These are phyloP conservation scores for Danio tinwini DNA, from an alignment of 2,797 vertebrate species.

Conservation along the genomic window DNA sequence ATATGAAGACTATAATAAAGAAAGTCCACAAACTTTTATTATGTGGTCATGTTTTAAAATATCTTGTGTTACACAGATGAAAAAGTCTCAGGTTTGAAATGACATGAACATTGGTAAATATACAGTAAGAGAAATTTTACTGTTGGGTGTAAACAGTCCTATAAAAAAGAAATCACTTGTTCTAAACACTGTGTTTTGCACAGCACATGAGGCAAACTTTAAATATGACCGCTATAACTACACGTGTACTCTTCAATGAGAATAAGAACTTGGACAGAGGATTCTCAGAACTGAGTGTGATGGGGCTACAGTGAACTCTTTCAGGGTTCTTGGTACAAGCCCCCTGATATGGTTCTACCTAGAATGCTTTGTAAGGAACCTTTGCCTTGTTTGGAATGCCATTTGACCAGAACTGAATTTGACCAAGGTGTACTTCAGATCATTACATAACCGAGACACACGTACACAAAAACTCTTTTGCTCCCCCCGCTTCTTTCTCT, in stretches of 20 bases:
- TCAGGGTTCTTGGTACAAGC: neutral
- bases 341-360: constrained; percentile 12
- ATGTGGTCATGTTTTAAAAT: neutral
- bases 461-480: neutral
- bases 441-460: constrained; percentile 19
- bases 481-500: neutral
- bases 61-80: neutral
- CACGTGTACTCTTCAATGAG: neutral
- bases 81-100: neutral
- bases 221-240: constrained; percentile 1
- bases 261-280: neutral
- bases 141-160: neutral
- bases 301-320: constrained; percentile 4
- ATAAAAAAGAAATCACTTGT: neutral
- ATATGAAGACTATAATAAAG: neutral
- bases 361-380: constrained; percentile 6
- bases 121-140: neutral
- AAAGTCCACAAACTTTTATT: neutral
- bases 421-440: constrained; percentile 22
- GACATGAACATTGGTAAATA: neutral
- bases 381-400: constrained; percentile 39
- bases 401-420: constrained; percentile 24
- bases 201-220: neutral
- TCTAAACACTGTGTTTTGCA: neutral
- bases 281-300: constrained; percentile 20